Evolutionary conservation across 1,140 invertebrate species (phyloP).

Genomic region (Steinernema khuongi): DNA sequence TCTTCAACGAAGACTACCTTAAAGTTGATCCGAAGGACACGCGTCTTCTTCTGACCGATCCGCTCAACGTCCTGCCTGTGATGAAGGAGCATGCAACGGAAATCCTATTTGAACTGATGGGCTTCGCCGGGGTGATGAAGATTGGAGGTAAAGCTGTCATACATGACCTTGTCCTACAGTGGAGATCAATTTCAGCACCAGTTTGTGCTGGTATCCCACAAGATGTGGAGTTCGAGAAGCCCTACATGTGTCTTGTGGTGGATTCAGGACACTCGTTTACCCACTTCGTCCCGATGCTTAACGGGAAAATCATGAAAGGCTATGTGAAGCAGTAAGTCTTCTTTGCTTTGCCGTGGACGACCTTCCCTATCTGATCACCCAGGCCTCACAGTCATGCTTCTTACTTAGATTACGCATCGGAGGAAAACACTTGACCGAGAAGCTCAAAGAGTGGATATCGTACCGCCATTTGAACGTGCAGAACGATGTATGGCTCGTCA

Average conservation of each 20-base stretch:
- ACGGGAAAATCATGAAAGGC: constrained; percentile 75
- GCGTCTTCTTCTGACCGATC: constrained; percentile 80
- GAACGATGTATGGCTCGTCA: constrained; percentile 98
- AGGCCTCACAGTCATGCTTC: too few relatives aligned
- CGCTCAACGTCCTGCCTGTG: constrained; percentile 83
- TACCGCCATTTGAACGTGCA: constrained; percentile 96
- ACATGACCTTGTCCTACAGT: too few relatives aligned
- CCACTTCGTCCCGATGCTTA: constrained; percentile 86
- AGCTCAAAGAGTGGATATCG: constrained; percentile 93
- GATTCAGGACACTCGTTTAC: constrained; percentile 92
- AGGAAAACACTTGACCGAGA: constrained; percentile 93
- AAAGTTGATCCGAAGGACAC: constrained; percentile 66
- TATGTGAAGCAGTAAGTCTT: constrained; percentile 48
- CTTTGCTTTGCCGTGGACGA: too few relatives aligned
- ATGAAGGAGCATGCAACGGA: constrained; percentile 88
- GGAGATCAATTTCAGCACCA: too few relatives aligned
- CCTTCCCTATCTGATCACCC: too few relatives aligned
- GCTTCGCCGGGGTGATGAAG: constrained; percentile 73
- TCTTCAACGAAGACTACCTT: too few relatives aligned
- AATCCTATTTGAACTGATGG: constrained; percentile 95
- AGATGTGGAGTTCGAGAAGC: constrained; percentile 49
- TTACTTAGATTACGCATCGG: constrained; percentile 78
- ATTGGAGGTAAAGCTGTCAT: constrained; percentile 39
- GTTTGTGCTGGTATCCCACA: too few relatives aligned
- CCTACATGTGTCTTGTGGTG: constrained; percentile 80